Evolutionary conservation across 37 sponge, comb jelly and placozoan genomes (phyloP).

Genomic region (Ephydatia muelleri): DNA sequence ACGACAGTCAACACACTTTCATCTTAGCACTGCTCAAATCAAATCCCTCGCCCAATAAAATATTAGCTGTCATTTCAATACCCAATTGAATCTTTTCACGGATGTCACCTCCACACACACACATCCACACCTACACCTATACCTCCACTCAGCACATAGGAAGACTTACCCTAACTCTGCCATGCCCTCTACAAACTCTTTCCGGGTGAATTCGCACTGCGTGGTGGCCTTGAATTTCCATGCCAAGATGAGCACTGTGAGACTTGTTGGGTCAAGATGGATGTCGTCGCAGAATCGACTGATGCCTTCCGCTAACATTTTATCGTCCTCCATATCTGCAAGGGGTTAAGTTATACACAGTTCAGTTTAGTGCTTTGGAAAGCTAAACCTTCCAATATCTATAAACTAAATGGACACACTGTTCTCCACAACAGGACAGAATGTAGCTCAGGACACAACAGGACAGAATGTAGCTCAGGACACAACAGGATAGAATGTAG

Average conservation of each 20-base stretch:
- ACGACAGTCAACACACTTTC: not conserved
- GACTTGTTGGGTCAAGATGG: conserved; percentile 78
- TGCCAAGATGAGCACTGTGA: conserved; percentile 86
- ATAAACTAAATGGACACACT: too few species aligned
- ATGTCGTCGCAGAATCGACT: conserved; percentile 81
- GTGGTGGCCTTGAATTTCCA: conserved; percentile 94
- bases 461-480: too few species aligned
- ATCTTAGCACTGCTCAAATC: too few species aligned
- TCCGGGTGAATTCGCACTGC: conserved; percentile 89
- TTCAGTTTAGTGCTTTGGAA: not conserved
- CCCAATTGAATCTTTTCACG: too few species aligned
- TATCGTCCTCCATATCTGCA: conserved; percentile 88
- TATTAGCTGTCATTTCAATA: too few species aligned
- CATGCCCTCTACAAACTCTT: conserved; percentile 94
- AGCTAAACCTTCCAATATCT: too few species aligned
- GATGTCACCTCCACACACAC: not conserved
- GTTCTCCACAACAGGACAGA: too few species aligned
- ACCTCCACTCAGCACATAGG: not conserved
- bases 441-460: too few species aligned
- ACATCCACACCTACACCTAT: not conserved
- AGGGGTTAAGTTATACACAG: not conserved
- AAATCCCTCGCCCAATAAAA: too few species aligned
- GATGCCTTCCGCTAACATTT: conserved; percentile 91
- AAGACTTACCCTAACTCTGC: conserved; percentile 76
- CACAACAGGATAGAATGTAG: too few species aligned